Base-by-base conservation (phyloP, 2,888 invertebrate genomes). In the Mesorhabditis sp. region DNA sequence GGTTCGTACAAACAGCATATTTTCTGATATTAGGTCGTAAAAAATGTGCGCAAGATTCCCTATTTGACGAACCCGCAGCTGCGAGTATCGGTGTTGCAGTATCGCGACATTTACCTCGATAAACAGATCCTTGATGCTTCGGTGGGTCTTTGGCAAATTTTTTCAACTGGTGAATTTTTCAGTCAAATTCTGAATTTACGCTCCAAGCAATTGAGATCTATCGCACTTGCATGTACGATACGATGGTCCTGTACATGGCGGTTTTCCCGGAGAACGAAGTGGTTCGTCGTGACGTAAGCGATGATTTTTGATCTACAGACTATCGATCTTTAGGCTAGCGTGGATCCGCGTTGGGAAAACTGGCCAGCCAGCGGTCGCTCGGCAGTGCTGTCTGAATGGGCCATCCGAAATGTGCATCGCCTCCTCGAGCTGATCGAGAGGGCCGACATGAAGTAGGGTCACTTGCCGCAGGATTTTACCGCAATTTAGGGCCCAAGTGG, bases 171-270 rank as follows among this genome's bases (percentile, higher is more conserved):
- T 10, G 13, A 10, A 13, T 50, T n/a, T 71, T 76, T 67, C 44
- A 81, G 81, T 67, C 79, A 7, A 77, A 82, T 65, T 74, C 77
- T 6, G 83, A 85, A 45, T 79, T 79, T 70, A 73, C 77, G 28
- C 73, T 80, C 4, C 79, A 80, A 62, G 79, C 81, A 0, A 82
- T 84, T 63, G 83, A 85, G 63, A 75, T 83, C 66, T 84, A 83
- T 72, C 71, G 75, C n/a, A 76, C 73, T n/a, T 81, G 82, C 71
- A 84, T 84, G 84, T 83, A 84, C 70, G 84, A 84, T 71, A 84
- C 84, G 10, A 79, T 84, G 65, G 83, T 84, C 6, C 74, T 84
- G 6, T 84, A 83, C 70, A 73, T 83, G n/a, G 84, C 84, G 10
- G 84, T 84, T 10, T 84, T 84, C 65, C 84, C 84, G 4, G 83